Evolutionary conservation across 2,797 vertebrate species (phyloP).

Genomic region (Typhlichthys subterraneus): DNA sequence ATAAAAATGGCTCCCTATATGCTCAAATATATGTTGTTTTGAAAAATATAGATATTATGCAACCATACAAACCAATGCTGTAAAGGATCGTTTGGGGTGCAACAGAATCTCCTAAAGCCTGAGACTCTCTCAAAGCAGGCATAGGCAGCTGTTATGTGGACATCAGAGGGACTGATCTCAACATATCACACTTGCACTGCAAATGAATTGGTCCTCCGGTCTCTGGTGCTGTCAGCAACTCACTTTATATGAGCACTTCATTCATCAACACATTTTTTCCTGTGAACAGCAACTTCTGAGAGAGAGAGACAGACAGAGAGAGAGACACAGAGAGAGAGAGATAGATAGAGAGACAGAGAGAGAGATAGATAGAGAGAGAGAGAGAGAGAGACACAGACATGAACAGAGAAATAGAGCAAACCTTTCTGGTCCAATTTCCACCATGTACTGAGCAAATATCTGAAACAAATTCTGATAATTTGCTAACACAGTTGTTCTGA

Average conservation of each 20-base stretch:
- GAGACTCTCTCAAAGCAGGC: conserved; percentile 53
- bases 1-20: too few relatives aligned
- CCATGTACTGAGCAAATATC: too few relatives aligned
- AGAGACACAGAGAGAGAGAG: conserved; percentile 1
- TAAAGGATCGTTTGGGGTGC: conserved; percentile 36
- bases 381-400: not conserved
- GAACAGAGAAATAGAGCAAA: conserved; percentile 27
- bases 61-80: not conserved
- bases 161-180: conserved; percentile 72
- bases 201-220: conserved; percentile 73
- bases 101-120: conserved; percentile 43
- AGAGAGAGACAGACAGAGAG: conserved; percentile 6
- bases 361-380: conserved; percentile 4
- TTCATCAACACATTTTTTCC: conserved; percentile 71
- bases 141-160: conserved; percentile 45
- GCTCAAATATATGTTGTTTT: too few relatives aligned
- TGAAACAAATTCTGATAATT: too few relatives aligned
- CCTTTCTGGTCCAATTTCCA: conserved; percentile 17
- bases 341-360: not conserved
- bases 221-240: conserved; percentile 73
- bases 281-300: conserved; percentile 53
- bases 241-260: conserved; percentile 78
- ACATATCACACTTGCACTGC: conserved; percentile 60
- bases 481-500: too few relatives aligned
- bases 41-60: too few relatives aligned